Base-by-base conservation (phyloP, 2,888 invertebrate genomes). In the Aphodius granarius region DNA sequence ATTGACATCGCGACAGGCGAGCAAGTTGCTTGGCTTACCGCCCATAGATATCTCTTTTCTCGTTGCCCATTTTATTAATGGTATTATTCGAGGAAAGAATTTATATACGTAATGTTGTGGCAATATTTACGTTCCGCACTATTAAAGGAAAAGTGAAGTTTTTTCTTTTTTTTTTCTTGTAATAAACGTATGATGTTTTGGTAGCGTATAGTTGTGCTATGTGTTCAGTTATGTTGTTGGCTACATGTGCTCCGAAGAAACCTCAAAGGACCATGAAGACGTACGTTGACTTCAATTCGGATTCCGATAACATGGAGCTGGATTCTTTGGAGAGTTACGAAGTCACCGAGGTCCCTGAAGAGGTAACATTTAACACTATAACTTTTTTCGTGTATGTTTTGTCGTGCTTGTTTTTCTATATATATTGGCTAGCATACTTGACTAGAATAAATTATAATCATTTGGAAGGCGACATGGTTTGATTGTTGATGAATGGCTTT, bases 291-390 rank as follows among this genome's bases (percentile, higher is more conserved):
- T 64, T 74, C 2, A 70, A 68, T 63, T 76, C 77, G 0, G 79
- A 77, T 75, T 83, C 84, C 70, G 83, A 83, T 74, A 83, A 79
- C 76, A 87, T 87, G 71, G 87, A 87, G 77, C 72, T 87, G 83
- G 87, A 87, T 80, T 87, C 87, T 4, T 82, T 87, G 79, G 87
- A 87, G 73, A 84, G 82, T 75, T 81, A 78, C 63, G 64, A 68
- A 23, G 63, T 13, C 16, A 16, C 71, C 13, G 65, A 76, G 65
- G 22, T 77, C 9, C 64, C 19, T 1, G 72, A 64, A 16, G 63
- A 72, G n/a, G 72, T 72, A 72, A 63, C 21, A 22, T 16, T 20
- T 19, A 19, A 13, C 18, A 17, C 16, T n/a, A 16, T 16, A 16
- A 65, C 17, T 65, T 65, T 5, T 65, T 17, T n/a, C n/a, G n/a